Percentiles rank a stretch among this genome's conserved stretches.
These are phyloP conservation scores for Tyrannus savana DNA, from an alignment of 2,113 vertebrate species.

Conservation along the genomic window DNA sequence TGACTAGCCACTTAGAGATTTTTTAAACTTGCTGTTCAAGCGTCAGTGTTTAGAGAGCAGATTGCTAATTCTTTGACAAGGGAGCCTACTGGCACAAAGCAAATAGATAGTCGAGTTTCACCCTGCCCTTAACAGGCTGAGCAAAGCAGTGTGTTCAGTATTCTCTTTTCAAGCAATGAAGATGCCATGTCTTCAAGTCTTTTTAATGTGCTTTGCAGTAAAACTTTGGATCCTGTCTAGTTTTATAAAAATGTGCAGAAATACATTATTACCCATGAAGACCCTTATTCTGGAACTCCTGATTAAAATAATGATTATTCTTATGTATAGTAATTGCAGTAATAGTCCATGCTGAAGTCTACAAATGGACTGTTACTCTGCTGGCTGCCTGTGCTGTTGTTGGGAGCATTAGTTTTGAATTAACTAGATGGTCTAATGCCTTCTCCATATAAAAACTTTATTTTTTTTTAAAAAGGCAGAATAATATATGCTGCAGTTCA, in stretches of 20 bases:
- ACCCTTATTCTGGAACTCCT: not conserved
- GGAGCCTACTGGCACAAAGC: not conserved
- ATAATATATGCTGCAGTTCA: not conserved
- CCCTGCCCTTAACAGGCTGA: not conserved
- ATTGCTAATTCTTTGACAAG: not conserved
- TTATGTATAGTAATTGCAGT: not conserved
- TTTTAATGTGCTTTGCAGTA: not conserved
- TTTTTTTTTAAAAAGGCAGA: not conserved
- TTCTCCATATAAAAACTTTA: not conserved
- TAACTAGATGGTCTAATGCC: not conserved
- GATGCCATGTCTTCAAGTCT: not conserved
- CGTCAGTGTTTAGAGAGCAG: not conserved
- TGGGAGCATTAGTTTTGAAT: not conserved
- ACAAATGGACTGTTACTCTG: not conserved
- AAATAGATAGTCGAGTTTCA: not conserved
- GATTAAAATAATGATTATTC: not conserved
- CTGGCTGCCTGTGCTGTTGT: not conserved
- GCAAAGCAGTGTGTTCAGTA: not conserved
- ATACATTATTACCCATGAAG: not conserved
- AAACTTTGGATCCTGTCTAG: not conserved
- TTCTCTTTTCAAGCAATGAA: not conserved
- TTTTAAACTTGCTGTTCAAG: not conserved
- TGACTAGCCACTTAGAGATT: not conserved
- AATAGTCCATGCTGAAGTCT: not conserved
- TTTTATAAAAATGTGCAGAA: not conserved